Evolutionary conservation across 2,113 vertebrate species (phyloP).

Genomic region (Percina caprodes): DNA sequence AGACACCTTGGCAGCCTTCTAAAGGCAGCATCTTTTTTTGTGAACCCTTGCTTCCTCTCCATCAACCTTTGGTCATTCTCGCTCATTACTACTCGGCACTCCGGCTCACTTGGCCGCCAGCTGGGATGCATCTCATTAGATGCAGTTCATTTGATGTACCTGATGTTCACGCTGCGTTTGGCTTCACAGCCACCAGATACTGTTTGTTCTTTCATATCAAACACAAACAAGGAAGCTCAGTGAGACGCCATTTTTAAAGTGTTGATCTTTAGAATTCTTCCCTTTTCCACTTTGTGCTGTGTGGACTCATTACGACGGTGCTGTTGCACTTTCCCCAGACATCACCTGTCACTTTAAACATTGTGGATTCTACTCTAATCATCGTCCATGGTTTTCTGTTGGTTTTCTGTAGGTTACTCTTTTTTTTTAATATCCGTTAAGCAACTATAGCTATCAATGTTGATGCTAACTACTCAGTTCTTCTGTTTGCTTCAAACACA

Average conservation of each 20-base stretch:
- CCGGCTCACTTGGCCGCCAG: neutral
- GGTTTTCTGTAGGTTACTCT: neutral
- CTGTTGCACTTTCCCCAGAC: neutral
- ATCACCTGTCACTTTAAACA: neutral
- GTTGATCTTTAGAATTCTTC: neutral
- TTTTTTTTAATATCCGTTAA: neutral
- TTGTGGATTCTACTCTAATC: neutral
- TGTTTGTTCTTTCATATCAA: slow-evolving; percentile 21
- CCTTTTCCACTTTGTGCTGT: neutral
- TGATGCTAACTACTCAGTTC: neutral
- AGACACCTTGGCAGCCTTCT: slow-evolving; percentile 50
- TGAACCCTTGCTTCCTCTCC: slow-evolving; percentile 25
- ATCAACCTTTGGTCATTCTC: slow-evolving; percentile 30
- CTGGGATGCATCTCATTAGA: slow-evolving; percentile 59
- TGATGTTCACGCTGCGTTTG: slow-evolving; percentile 51
- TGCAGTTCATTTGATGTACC: slow-evolving; percentile 54
- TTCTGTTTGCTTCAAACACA: neutral
- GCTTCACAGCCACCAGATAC: neutral
- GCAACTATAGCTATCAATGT: neutral
- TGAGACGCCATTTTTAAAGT: slow-evolving; percentile 1
- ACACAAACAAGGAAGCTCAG: slow-evolving; percentile 1
- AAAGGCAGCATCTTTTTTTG: slow-evolving; percentile 39
- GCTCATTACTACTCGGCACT: slow-evolving; percentile 13
- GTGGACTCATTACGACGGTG: neutral
- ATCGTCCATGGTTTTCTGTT: neutral